Evolutionary conservation across 2,113 vertebrate genomes (phyloP).

Genomic region (Plectropomus leopardus): DNA sequence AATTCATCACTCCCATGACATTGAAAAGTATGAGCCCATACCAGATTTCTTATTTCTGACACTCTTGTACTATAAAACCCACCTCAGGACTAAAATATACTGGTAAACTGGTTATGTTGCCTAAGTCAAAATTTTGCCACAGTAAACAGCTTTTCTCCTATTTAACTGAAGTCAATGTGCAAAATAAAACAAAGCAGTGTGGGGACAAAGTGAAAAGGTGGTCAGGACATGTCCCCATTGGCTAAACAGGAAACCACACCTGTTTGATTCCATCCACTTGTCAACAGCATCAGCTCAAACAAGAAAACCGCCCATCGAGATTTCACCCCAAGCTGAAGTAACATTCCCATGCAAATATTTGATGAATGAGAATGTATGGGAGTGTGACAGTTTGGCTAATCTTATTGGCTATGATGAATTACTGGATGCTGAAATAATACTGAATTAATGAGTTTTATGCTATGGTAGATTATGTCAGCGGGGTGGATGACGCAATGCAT

Average conservation of each 20-base stretch:
- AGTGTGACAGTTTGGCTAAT: conserved; percentile 78
- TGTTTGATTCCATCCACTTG: conserved; percentile 11
- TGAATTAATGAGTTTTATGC: conserved; percentile 74
- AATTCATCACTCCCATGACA: conserved; percentile 34
- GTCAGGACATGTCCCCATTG: background rate
- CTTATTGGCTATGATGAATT: conserved; percentile 76
- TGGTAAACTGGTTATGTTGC: too few species aligned
- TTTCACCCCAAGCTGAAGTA: conserved; percentile 17
- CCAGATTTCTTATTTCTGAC: conserved; percentile 12
- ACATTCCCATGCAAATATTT: conserved; percentile 65
- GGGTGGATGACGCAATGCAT: conserved; percentile 67
- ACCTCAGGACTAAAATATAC: conserved; percentile 20
- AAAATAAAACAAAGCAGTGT: background rate
- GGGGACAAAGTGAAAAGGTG: background rate
- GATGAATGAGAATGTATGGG: conserved; percentile 73
- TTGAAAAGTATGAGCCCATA: background rate
- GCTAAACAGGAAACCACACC: conserved; percentile 20
- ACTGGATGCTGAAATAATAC: conserved; percentile 72
- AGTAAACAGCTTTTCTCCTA: background rate
- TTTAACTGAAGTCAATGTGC: background rate
- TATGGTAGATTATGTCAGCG: conserved; percentile 68
- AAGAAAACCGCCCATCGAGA: conserved; percentile 19
- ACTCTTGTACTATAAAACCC: conserved; percentile 1
- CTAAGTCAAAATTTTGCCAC: conserved; percentile 16
- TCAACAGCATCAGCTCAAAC: conserved; percentile 21